Evolutionary conservation across 2,888 invertebrate genomes (phyloP), one percentile per base, ranked within the genome.

Genomic region (Cabera pusaria): DNA sequence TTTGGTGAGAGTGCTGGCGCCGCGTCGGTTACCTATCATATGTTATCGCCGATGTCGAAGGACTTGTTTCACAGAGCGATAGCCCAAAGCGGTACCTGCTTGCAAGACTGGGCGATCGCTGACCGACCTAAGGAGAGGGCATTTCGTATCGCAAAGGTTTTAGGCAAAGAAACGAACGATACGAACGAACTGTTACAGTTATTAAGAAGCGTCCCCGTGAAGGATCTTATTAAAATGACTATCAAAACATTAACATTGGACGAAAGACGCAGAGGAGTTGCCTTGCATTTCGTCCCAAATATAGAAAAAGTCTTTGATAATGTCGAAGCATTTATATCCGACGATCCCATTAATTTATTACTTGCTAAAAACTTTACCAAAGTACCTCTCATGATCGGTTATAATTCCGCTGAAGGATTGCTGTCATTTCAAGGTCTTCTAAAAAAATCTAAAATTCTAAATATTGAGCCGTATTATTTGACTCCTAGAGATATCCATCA

Each of bases 1-100:
- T 77, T 83, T 36, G 89, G 87, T 0, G 78, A 84, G 41, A 83
- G 85, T 46, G 77, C 86, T 2, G 90, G 90, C 2, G 72, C 68
- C 0, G 63, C 63, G 0, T 68, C 78, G 5, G 78, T 77, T 0
- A 81, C 78, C 0, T 72, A 68, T 31, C 80, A 87, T 19, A 59
- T 87, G 64, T 39, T 85, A 5, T 84, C 86, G 1, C 77, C 80
- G 0, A 71, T 80, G 68, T 82, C 87, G 0, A 52, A 56, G 56
- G 82, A 79, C 5, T 49, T 87, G 9, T 86, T 86, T 32, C 66
- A 82, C 36, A 73, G 71, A 56, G 82, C 71, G 0, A 84, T 86
- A 44, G 64, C 68, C 4, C 78, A 85, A 53, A 85, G 85, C 48
- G 86, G 84, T 0, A 63, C 71, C 0, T 66, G 68, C 22, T 49